Conservation (phyloP, 2,888 invertebrate genomes). For the Scaptomyza cyrtandrae region DNA sequence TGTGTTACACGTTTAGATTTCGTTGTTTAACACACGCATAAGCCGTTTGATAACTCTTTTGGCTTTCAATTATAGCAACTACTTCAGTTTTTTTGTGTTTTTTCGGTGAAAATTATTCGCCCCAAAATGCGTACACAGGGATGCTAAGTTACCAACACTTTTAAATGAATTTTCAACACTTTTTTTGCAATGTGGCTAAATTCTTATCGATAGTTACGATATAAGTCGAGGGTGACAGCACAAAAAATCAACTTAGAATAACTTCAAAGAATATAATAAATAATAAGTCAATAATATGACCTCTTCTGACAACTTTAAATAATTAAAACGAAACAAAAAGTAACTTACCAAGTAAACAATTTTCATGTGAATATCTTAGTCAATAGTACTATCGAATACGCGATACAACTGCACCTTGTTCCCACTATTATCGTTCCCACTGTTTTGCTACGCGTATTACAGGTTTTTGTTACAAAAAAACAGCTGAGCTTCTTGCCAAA, state of each 20-base stretch:
- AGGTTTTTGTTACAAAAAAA: constrained; percentile 19
- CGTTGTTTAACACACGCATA: constrained; percentile 1
- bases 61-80: constrained; percentile 6
- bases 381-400: constrained; percentile 2
- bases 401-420: not conserved
- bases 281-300: no score
- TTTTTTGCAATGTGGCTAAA: constrained; percentile 17
- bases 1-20: not conserved
- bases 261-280: not conserved
- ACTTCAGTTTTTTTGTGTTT: constrained; percentile 29
- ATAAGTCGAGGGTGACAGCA: not conserved
- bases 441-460: constrained; percentile 17
- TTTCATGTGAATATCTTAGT: not conserved
- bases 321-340: not conserved
- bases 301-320: not conserved
- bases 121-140: constrained; percentile 56
- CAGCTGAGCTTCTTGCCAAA: constrained; percentile 32
- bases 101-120: constrained; percentile 63
- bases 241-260: not conserved
- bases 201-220: constrained; percentile 19
- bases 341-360: not conserved
- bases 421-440: constrained; percentile 30
- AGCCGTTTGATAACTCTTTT: constrained; percentile 11
- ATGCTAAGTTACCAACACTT: constrained; percentile 50
- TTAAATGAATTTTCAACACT: constrained; percentile 30